A percentile compares a stretch with the other conserved stretches of the same genome.
Conservation (phyloP, 1,140 invertebrate genomes). For the Philaenus spumarius region DNA sequence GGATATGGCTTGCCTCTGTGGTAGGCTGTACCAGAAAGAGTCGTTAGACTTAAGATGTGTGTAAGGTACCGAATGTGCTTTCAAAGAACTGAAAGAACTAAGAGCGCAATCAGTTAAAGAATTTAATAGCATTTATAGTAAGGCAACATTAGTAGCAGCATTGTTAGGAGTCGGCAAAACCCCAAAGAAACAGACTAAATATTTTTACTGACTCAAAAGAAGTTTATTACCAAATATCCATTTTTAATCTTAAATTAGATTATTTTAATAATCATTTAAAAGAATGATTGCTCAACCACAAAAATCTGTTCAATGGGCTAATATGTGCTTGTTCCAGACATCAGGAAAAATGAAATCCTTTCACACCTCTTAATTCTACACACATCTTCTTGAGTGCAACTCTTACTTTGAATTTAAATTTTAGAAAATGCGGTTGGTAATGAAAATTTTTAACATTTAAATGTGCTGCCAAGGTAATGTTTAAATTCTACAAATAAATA, state of each 20-base stretch:
- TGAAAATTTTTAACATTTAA: background rate
- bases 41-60: background rate
- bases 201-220: background rate
- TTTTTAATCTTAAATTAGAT: background rate
- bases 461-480: background rate
- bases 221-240: background rate
- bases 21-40: background rate
- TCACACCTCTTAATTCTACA: background rate
- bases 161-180: background rate
- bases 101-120: background rate
- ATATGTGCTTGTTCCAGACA: conserved; percentile 4
- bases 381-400: background rate
- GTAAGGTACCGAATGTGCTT: background rate
- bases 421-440: background rate
- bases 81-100: background rate
- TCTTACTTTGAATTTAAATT: background rate
- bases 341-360: background rate
- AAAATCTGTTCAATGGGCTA: background rate
- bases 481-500: conserved; percentile 4
- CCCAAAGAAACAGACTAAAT: background rate
- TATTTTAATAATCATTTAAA: conserved; percentile 1
- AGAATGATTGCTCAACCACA: background rate
- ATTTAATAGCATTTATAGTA: conserved; percentile 1
- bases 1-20: conserved; percentile 4
- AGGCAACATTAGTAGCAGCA: background rate